Conservation (phyloP, 2,888 invertebrate species). For the Venusia cambrica region DNA sequence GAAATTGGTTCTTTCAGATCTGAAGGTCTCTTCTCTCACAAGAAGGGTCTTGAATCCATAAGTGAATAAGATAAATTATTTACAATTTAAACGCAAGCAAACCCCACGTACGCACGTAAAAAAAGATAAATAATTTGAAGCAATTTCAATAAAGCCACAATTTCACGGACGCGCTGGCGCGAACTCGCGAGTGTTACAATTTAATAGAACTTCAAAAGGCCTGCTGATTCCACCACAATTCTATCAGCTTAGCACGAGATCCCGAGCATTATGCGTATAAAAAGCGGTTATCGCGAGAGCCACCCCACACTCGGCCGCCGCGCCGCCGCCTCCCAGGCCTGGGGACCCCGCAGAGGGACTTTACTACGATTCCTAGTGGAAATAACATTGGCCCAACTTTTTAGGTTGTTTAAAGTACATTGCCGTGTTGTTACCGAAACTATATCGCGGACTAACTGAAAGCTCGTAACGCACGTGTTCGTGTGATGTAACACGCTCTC, state of each 20-base stretch:
- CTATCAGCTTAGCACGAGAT: slow-evolving; percentile 79
- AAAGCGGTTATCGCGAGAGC: slow-evolving; percentile 71
- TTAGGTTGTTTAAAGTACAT: slow-evolving; percentile 59
- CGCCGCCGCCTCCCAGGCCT: no score
- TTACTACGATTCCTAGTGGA: slow-evolving; percentile 42
- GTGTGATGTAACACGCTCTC: slow-evolving; percentile 14
- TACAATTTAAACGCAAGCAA: slow-evolving; percentile 11
- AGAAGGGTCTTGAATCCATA: background rate
- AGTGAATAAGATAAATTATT: slow-evolving; percentile 14
- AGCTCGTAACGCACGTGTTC: slow-evolving; percentile 35
- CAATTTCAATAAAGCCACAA: slow-evolving; percentile 76
- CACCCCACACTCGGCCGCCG: slow-evolving; percentile 17
- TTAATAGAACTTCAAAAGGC: slow-evolving; percentile 80
- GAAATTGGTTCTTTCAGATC: background rate
- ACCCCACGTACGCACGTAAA: slow-evolving; percentile 37
- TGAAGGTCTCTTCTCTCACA: slow-evolving; percentile 2
- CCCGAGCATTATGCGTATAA: slow-evolving; percentile 77
- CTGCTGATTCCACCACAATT: slow-evolving; percentile 78
- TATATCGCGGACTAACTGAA: slow-evolving; percentile 33
- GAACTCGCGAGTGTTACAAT: slow-evolving; percentile 75
- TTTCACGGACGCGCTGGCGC: slow-evolving; percentile 75
- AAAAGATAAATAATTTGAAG: slow-evolving; percentile 65
- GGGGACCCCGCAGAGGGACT: slow-evolving; percentile 37
- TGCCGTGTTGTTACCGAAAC: slow-evolving; percentile 47
- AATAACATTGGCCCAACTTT: slow-evolving; percentile 52